Conservation (phyloP, 2,888 invertebrate genomes). For the Catocala fraxini region DNA sequence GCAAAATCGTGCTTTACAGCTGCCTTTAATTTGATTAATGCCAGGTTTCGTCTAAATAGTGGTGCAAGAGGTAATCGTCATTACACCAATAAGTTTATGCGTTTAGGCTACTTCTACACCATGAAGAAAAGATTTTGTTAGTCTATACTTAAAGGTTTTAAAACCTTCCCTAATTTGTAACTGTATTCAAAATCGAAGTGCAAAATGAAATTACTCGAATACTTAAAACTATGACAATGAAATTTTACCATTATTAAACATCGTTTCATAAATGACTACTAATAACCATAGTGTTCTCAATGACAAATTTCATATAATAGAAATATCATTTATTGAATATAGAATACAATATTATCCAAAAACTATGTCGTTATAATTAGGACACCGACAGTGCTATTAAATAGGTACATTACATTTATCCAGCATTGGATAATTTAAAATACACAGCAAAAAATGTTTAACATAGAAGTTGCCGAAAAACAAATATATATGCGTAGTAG, state of each 20-base stretch:
- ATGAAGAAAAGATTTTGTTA: constrained; percentile 80
- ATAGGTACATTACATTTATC: constrained; percentile 77
- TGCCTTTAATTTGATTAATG: constrained; percentile 56
- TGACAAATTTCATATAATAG: constrained; percentile 85
- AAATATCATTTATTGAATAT: constrained; percentile 86
- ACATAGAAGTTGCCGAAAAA: constrained; percentile 78
- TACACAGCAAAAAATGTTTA: constrained; percentile 74
- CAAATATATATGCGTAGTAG: constrained; percentile 72
- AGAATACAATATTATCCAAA: constrained; percentile 87
- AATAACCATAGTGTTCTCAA: constrained; percentile 82
- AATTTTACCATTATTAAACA: constrained; percentile 83
- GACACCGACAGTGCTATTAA: constrained; percentile 83
- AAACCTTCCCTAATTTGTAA: constrained; percentile 80
- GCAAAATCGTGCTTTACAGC: constrained; percentile 51
- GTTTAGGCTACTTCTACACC: constrained; percentile 80
- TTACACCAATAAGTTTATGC: constrained; percentile 71
- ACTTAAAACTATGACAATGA: constrained; percentile 87
- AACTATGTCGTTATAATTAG: constrained; percentile 84
- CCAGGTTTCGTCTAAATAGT: constrained; percentile 54
- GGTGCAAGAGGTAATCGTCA: constrained; percentile 67
- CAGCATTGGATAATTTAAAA: constrained; percentile 76
- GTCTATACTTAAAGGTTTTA: constrained; percentile 74
- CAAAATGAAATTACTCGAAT: constrained; percentile 84
- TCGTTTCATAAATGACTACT: constrained; percentile 83
- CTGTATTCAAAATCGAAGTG: constrained; percentile 83